Evolutionary conservation across 2,113 vertebrate genomes (phyloP), one percentile per base, ranked within the genome.

Genomic region (Polypterus senegalus): DNA sequence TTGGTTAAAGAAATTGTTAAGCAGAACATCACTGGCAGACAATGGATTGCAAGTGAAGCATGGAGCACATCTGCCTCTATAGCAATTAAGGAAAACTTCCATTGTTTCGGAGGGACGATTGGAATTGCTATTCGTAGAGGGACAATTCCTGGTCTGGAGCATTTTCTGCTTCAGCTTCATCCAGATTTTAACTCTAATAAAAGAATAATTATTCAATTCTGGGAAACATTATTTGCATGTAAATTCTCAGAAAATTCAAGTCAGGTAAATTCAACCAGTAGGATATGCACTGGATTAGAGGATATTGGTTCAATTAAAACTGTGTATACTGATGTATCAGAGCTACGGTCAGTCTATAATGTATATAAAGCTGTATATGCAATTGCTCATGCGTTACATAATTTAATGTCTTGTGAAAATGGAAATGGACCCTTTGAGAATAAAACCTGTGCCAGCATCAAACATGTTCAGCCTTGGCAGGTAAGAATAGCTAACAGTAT

Each of bases 281-380:
- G 61, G 48, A 61, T 47, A 7, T 83, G 78, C 57, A 73, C 74
- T 9, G 73, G 70, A 4, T 61, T 60, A 49, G 74, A 81, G 63
- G 66, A 67, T 57, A 59, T 79, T 56, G 72, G 70, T 60, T 55
- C 66, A 7, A 58, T 57, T n/a, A 65, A 64, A 7, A 67, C 49
- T 48, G 55, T 64, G 4, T 82, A 77, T 48, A 60, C 68, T 9
- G 74, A 81, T 61, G 74, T 76, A 48, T 70, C 69, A 4, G 68
- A 75, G 59, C 61, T 75, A 49, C 65, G 73, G 57, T 64, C 69
- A 27, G 71, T 72, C 59, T 78, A 79, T 44, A 81, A 77, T 57
- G 74, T 79, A 9, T 78, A 78, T 57, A 79, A 78, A 61, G 77
- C 72, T 46, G 70, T 83, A 45, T 76, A 81, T 63, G 65, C 73